These are phyloP conservation scores for Megaustenia siamemsis DNA, from an alignment of 2,888 invertebrate genomes.

Conservation along the genomic window DNA sequence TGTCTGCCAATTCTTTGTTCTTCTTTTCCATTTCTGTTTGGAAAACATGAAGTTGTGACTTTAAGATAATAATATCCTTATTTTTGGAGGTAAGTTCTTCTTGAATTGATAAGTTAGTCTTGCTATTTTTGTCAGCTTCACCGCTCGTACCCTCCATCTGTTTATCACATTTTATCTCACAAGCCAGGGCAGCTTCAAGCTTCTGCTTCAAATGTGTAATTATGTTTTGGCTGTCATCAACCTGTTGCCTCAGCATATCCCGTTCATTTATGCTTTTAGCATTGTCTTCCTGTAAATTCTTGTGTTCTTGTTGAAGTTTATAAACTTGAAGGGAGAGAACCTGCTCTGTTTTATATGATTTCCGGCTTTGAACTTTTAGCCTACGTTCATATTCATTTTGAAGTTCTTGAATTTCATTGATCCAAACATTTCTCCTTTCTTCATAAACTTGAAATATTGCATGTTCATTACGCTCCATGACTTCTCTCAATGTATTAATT, in stretches of 20 bases:
- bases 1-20: constrained; percentile 64
- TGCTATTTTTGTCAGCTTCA: not conserved
- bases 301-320: constrained; percentile 77
- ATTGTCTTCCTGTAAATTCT: constrained; percentile 83
- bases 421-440: constrained; percentile 87
- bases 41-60: constrained; percentile 85
- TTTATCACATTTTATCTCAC: not conserved
- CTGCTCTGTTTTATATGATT: constrained; percentile 86
- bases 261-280: constrained; percentile 73
- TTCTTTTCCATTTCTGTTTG: constrained; percentile 75
- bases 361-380: constrained; percentile 84
- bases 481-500: constrained; percentile 85
- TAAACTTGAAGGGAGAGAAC: constrained; percentile 88
- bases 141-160: not conserved
- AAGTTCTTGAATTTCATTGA: constrained; percentile 85
- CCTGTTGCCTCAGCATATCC: constrained; percentile 83
- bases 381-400: constrained; percentile 85
- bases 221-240: constrained; percentile 83
- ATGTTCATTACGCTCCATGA: constrained; percentile 89
- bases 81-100: constrained; percentile 57
- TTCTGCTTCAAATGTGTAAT: constrained; percentile 61
- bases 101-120: not conserved
- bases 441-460: constrained; percentile 84
- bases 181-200: not conserved
- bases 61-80: constrained; percentile 82